A percentile compares a stretch with the other conserved stretches of the same genome.
Conservation (phyloP, 2,797 vertebrate genomes). For the Falco columbarius region DNA sequence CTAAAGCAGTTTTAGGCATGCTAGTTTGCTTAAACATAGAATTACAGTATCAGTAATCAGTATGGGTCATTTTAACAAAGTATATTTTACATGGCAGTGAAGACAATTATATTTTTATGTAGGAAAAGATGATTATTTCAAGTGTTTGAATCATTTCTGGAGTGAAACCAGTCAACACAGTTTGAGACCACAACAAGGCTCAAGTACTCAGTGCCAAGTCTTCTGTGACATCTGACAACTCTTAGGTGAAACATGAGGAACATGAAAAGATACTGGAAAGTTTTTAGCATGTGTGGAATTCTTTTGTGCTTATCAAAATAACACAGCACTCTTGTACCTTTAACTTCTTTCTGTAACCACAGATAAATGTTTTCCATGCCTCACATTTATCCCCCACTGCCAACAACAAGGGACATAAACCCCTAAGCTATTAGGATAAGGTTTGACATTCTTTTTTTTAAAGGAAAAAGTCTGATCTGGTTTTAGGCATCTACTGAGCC, state of each 20-base stretch:
- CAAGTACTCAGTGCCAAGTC: background rate
- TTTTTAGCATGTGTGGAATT: background rate
- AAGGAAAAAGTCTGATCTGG: background rate
- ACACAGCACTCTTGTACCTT: background rate
- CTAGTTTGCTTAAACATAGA: background rate
- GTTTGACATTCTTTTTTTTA: background rate
- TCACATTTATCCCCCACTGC: background rate
- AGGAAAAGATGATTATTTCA: background rate
- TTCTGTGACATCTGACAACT: background rate
- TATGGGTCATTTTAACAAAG: background rate
- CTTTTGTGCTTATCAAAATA: background rate
- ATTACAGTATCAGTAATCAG: background rate
- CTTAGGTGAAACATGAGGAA: background rate
- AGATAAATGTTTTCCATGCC: background rate
- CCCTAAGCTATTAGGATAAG: background rate
- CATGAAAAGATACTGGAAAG: background rate
- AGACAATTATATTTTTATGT: background rate
- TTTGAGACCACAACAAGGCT: background rate
- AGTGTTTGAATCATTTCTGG: background rate
- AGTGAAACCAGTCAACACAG: background rate
- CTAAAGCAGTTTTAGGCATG: background rate
- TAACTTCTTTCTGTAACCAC: background rate
- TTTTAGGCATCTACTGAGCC: background rate
- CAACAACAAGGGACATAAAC: background rate
- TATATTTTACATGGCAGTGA: background rate